Percentiles rank a stretch among this genome's conserved stretches.
Evolutionary conservation across 1,140 invertebrate genomes (phyloP).

Genomic region (Anoplolepis gracilipes): DNA sequence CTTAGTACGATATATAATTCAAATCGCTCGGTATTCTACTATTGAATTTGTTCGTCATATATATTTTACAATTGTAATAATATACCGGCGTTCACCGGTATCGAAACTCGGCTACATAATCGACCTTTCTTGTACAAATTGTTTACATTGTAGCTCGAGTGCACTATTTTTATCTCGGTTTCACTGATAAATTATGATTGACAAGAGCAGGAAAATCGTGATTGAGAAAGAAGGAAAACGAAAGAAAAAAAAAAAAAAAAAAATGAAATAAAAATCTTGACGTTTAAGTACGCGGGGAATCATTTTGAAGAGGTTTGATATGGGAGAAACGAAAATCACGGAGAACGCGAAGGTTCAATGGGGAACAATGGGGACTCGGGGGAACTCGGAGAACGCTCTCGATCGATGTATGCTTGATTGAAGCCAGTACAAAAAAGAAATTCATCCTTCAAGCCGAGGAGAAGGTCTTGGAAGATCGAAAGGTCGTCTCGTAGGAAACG

Average conservation of each 20-base stretch:
- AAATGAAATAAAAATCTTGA: conserved; percentile 5
- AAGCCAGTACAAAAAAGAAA: conserved; percentile 38
- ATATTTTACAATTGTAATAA: conserved; percentile 33
- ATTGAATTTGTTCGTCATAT: conserved; percentile 39
- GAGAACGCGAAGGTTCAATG: conserved; percentile 27
- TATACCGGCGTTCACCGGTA: conserved; percentile 22
- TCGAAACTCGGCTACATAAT: conserved; percentile 54
- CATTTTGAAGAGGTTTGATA: conserved; percentile 3
- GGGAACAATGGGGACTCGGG: conserved; percentile 24
- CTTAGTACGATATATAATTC: conserved; percentile 19
- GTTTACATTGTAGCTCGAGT: conserved; percentile 59
- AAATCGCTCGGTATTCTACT: conserved; percentile 11
- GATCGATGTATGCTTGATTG: conserved; percentile 30
- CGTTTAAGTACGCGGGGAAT: background rate
- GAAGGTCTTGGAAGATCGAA: conserved; percentile 31
- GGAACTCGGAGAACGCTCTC: background rate
- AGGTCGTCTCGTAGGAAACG: conserved; percentile 1
- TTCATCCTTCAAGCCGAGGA: conserved; percentile 11
- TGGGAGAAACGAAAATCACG: conserved; percentile 38
- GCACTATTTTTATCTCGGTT: background rate
- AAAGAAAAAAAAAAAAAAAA: background rate
- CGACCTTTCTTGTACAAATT: conserved; percentile 56
- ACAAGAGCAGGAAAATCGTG: no score
- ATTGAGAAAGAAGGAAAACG: background rate
- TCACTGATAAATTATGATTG: conserved; percentile 30